Evolutionary conservation across 64 coral and sea anemone genomes (phyloP), one percentile per base, ranked within the genome.

Genomic region (Acropora yongei): DNA sequence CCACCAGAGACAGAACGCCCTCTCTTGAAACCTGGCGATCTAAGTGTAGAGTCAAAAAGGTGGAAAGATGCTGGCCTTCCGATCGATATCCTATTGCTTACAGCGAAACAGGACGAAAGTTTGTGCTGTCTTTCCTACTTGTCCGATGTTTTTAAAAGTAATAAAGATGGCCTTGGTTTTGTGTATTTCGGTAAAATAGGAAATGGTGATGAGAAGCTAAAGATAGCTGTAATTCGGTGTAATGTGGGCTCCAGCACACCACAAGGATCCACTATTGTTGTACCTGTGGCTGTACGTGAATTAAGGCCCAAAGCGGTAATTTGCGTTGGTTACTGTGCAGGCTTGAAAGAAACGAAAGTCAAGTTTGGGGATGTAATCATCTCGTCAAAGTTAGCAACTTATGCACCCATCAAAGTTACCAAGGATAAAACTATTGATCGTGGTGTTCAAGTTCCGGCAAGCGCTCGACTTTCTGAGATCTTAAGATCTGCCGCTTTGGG

Each of bases 301-400:
- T 47, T 84, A 17, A 12, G 58, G 39, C 81, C 81, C 19, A 84
- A 42, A 68, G 81, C 66, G 7, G 81, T 84, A 1, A 43, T 84
- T 14, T 39, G 30, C 19, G 81, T 84, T 8, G 81, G 81, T n/a
- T 84, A 16, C 57, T 84, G 81, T 66, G 81, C 20, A 48, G 12
- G 81, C 19, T 67, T 84, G 18, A 16, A 65, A 16, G 13, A 71
- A 14, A 8, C 1, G 6, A 84, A 84, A 71, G 66, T 11, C 19
- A 84, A 47, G 13, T 58, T 84, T 6, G 81, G 81, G 20, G 81
- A 84, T 39, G 57, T 60, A 3, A 20, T 83, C n/a, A 42, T 83
- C 17, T 83, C 55, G 11, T 1, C 50, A 8, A 83, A 61, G 44
- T 48, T 84, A 41, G 68, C 19, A 3, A 84, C 66, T 3, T 84